These are phyloP conservation scores for Ceratothoa steindachneri DNA, from an alignment of 2,888 invertebrate genomes.

Conservation along the genomic window DNA sequence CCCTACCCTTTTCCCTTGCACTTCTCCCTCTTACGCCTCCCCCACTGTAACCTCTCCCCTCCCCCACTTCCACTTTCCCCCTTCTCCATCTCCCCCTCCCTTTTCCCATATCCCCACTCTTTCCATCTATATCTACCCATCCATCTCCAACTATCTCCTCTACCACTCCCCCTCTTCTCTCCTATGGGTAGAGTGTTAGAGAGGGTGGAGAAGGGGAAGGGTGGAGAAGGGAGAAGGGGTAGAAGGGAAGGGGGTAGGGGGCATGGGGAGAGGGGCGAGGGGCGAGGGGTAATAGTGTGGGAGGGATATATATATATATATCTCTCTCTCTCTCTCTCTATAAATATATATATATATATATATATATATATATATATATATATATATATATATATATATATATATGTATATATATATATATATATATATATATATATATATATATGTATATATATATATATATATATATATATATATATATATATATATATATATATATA, in stretches of 20 bases:
- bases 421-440: not conserved
- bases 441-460: not conserved
- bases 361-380: not conserved
- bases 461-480: not conserved
- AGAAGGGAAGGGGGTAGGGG: no score
- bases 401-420: not conserved
- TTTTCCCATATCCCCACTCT: no score
- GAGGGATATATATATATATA: not conserved
- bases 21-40: not conserved
- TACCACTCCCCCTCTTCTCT: no score
- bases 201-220: no score
- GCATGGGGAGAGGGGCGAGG: not conserved
- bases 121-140: no score
- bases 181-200: no score
- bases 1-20: not conserved
- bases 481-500: not conserved
- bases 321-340: no score
- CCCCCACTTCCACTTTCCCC: not conserved
- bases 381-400: not conserved
- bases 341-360: not conserved
- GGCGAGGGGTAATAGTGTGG: not conserved
- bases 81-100: not conserved
- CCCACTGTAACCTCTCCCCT: no score
- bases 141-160: no score
- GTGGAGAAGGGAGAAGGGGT: no score